Base-by-base conservation (phyloP, 1,140 invertebrate species). In the Neocloeon triangulifer region DNA sequence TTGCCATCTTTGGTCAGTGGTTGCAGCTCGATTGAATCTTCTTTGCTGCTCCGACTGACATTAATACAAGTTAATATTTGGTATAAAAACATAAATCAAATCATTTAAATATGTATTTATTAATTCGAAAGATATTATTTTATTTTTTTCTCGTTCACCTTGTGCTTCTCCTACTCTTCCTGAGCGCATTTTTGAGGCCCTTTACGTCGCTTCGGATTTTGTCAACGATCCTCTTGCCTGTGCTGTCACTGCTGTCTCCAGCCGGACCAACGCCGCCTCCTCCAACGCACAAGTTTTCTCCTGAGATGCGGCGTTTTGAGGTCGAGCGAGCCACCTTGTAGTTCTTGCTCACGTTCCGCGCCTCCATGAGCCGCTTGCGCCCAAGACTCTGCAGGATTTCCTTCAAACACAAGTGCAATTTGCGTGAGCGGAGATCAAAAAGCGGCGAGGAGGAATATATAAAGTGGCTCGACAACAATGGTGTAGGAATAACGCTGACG, bases 291-390 rank as follows among this genome's bases (percentile, higher is more conserved):
- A 30, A 17, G 21, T 16, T 16, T 33, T 38, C 30, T 25, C 19
- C 23, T 31, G 20, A 12, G 16, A 9, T 26, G 23, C 10, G 20
- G 32, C 16, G 14, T 21, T 35, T 12, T 38, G 12, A n/a, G n/a
- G n/a, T n/a, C 5, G 35, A 31, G 12, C 27, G 19, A 20, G 30
- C 7, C 25, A 29, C 21, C 4, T 15, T 25, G 8, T 21, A 17
- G n/a, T 16, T 25, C 10, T 30, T 26, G 20, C 48, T 46, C 12
- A 56, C 44, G 27, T 51, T 53, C 19, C 65, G 56, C 3, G 72
- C 84, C 50, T 89, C 84, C 65, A 81, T 80, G n/a, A 88, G 52
- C 1, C 82, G 60, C 43, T 85, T 86, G 16, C 78, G 59, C 1
- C 84, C 84, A 2, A 89, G 57, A 10, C 70, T 81, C 47, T 86